Conservation (phyloP, 2,888 invertebrate species). For the Arctia plantaginis region DNA sequence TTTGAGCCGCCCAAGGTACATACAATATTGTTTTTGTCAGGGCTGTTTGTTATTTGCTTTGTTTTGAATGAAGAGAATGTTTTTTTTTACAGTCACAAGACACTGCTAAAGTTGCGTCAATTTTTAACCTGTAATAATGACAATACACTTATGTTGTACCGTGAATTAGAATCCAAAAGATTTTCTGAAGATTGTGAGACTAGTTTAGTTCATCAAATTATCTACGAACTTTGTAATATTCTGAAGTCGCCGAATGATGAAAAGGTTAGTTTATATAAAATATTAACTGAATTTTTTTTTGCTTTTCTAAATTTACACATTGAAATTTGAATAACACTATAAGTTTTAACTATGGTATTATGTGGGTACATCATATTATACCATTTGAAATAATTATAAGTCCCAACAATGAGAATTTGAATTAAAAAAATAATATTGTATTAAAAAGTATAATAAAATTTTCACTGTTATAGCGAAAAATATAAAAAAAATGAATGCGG, state of each 20-base stretch:
- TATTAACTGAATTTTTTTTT: neutral
- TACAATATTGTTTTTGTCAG: neutral
- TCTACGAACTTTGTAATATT: conserved; percentile 86
- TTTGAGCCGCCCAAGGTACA: conserved; percentile 72
- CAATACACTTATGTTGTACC: conserved; percentile 82
- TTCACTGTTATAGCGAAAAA: too few species aligned
- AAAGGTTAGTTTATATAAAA: conserved; percentile 68
- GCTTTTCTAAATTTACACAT: too few species aligned
- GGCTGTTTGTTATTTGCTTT: neutral
- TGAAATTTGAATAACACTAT: neutral
- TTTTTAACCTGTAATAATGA: conserved; percentile 84
- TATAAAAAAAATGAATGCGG: too few species aligned
- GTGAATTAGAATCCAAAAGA: conserved; percentile 84
- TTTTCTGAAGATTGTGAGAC: conserved; percentile 89
- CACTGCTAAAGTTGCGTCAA: conserved; percentile 81
- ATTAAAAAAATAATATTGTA: too few species aligned
- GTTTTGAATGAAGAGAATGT: neutral
- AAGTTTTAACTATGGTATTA: neutral
- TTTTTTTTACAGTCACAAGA: conserved; percentile 77
- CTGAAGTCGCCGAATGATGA: conserved; percentile 78
- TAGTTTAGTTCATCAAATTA: conserved; percentile 88
- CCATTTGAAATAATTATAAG: too few species aligned
- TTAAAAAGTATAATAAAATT: too few species aligned
- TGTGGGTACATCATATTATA: too few species aligned
- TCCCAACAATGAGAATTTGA: too few species aligned